Evolutionary conservation across 2,888 invertebrate genomes (phyloP).

Genomic region (Zootermopsis nevadensis): DNA sequence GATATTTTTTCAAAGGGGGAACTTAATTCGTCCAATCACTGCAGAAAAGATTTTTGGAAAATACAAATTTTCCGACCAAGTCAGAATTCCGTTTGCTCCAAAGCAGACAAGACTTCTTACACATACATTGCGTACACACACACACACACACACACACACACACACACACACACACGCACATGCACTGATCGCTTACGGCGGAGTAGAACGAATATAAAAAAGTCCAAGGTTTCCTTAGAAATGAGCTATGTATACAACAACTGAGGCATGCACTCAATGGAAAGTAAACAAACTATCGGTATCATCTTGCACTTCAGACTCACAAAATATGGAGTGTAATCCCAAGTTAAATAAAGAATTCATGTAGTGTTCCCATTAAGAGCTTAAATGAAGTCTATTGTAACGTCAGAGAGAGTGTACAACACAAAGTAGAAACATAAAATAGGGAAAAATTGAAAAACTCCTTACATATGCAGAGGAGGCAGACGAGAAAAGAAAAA

Average conservation of each 20-base stretch:
- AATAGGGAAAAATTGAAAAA: slow-evolving; percentile 47
- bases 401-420: slow-evolving; percentile 31
- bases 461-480: slow-evolving; percentile 49
- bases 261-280: neutral
- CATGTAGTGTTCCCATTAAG: slow-evolving; percentile 21
- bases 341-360: slow-evolving; percentile 25
- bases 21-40: no score
- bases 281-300: slow-evolving; percentile 4
- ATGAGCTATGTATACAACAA: neutral
- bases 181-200: neutral
- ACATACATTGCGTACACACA: no score
- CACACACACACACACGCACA: no score
- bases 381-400: slow-evolving; percentile 37
- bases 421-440: slow-evolving; percentile 41
- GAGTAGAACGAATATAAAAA: neutral
- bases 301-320: neutral
- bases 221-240: neutral
- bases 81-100: no score
- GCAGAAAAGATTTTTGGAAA: no score
- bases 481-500: slow-evolving; percentile 37
- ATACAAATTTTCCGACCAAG: no score
- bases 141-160: no score
- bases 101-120: no score
- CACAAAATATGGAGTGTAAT: slow-evolving; percentile 1
- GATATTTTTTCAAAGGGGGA: no score